phyloP scores from a whole-genome alignment of 2,113 vertebrate genomes.

The Istiophorus platypterus region DNA sequence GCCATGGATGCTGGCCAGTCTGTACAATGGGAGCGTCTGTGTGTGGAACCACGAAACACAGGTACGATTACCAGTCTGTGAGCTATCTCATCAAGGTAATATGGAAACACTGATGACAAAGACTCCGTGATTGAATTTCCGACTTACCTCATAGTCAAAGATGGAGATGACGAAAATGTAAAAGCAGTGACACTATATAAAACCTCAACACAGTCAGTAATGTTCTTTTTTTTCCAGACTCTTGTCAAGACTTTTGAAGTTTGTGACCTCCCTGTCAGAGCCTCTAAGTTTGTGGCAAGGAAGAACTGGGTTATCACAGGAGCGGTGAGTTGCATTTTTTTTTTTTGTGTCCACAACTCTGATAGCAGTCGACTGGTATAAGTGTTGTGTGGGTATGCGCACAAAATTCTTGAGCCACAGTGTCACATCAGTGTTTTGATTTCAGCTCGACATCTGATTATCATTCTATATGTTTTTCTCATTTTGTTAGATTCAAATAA shows the following conservation, averaged over 20 bases:
- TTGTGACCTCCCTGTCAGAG: constrained; percentile 97
- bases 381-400: background rate
- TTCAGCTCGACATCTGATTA: background rate
- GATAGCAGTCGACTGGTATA: background rate
- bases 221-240: constrained; percentile 82
- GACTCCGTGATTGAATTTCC: background rate
- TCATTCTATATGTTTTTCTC: background rate
- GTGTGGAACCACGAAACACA: constrained; percentile 99
- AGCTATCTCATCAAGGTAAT: too few relatives aligned
- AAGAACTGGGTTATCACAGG: constrained; percentile 99
- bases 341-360: background rate
- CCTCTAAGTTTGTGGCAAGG: constrained; percentile 98
- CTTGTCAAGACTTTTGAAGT: constrained; percentile 99
- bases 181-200: background rate
- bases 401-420: background rate
- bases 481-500: background rate
- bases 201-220: background rate
- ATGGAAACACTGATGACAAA: background rate
- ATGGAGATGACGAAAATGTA: background rate
- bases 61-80: constrained; percentile 76
- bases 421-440: background rate
- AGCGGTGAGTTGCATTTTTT: constrained; percentile 87
- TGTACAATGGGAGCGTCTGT: constrained; percentile 98
- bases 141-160: background rate
- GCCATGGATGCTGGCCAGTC: constrained; percentile 98